phyloP scores from a whole-genome alignment of 2,797 vertebrate genomes.

The Danio albolineatus region DNA sequence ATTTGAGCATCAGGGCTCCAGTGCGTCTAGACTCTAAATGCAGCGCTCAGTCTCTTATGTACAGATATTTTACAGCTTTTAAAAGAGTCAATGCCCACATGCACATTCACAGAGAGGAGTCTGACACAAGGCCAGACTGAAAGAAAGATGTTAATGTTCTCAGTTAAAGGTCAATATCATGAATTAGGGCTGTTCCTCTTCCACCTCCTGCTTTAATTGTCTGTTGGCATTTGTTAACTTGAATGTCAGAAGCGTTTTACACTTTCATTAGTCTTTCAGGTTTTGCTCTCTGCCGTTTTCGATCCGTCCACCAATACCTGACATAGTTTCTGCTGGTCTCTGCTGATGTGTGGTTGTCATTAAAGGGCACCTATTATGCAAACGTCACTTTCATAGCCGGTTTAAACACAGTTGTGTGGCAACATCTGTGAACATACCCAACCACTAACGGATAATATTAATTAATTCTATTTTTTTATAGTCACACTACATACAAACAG shows the following conservation, averaged over 20 bases:
- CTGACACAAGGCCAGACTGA: neutral
- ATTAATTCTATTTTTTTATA: no score
- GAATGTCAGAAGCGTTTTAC: slow-evolving; percentile 15
- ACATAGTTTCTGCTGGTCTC: no score
- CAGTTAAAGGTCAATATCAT: slow-evolving; percentile 33
- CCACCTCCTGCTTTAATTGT: neutral
- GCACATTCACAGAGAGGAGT: neutral
- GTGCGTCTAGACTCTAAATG: neutral
- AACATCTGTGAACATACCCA: no score
- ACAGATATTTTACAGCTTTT: neutral
- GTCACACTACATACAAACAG: no score
- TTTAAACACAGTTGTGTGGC: no score
- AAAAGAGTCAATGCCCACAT: neutral
- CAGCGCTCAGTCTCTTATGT: neutral
- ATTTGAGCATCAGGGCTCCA: neutral
- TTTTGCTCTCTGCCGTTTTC: neutral
- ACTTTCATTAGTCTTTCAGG: neutral
- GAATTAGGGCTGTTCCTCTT: slow-evolving; percentile 1
- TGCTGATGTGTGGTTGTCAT: neutral
- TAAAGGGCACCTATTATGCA: no score
- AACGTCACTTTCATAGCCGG: no score
- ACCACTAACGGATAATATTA: no score
- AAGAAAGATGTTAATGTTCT: slow-evolving; percentile 4
- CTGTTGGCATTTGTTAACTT: slow-evolving; percentile 16
- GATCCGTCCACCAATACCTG: neutral